Percentiles rank a stretch among this genome's conserved stretches.
phyloP scores from a whole-genome alignment of 30 jellyfish, hydroid and myxozoan species.

The Catostylus mosaicus region DNA sequence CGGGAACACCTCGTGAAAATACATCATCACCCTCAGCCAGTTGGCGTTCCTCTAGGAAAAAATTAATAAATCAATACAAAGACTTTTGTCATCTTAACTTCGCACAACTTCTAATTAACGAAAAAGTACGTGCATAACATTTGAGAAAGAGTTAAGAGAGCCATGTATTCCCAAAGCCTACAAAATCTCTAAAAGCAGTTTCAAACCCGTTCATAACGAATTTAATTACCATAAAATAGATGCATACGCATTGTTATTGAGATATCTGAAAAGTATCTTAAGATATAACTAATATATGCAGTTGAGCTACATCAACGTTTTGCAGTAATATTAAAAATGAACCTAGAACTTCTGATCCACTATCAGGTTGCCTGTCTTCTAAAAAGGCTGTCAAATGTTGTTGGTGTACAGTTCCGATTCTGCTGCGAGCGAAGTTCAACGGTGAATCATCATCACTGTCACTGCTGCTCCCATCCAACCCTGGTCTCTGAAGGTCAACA shows the following conservation, averaged over 20 bases:
- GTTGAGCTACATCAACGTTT: too few species aligned
- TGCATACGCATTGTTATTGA: not conserved
- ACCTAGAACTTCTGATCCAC: slow-evolving; percentile 55
- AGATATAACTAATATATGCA: too few species aligned
- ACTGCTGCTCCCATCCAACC: slow-evolving; percentile 93
- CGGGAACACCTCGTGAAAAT: slow-evolving; percentile 56
- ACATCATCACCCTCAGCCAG: slow-evolving; percentile 89
- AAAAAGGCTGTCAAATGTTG: slow-evolving; percentile 26
- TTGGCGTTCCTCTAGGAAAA: slow-evolving; percentile 82
- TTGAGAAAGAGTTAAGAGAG: too few species aligned
- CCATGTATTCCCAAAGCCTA: too few species aligned
- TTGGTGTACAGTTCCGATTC: slow-evolving; percentile 57
- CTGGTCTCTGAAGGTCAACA: slow-evolving; percentile 72
- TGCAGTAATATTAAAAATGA: not conserved
- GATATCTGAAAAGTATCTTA: too few species aligned
- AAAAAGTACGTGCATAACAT: too few species aligned
- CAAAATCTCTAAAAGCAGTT: too few species aligned
- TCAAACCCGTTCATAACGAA: not conserved
- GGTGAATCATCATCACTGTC: slow-evolving; percentile 87
- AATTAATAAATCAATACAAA: too few species aligned
- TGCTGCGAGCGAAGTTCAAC: slow-evolving; percentile 77
- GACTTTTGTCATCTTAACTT: too few species aligned
- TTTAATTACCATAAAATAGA: too few species aligned
- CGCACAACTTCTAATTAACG: too few species aligned
- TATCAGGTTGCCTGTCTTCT: slow-evolving; percentile 51